Conservation (phyloP, 2,797 vertebrate genomes). For the Tapera naevia region DNA sequence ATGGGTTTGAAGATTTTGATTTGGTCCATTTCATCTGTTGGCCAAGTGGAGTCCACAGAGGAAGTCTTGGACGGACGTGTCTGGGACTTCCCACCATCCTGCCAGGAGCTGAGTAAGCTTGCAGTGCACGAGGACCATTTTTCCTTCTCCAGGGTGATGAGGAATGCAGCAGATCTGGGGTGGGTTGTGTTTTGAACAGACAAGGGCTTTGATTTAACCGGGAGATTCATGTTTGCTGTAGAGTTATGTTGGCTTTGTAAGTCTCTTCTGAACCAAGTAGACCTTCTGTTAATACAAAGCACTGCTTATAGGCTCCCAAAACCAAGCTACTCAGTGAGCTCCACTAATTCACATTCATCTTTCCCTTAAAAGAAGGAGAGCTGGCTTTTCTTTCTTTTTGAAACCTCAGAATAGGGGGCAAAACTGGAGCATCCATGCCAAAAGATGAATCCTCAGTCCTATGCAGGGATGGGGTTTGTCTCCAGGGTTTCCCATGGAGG, state of each 20-base stretch:
- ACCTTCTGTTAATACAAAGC: neutral
- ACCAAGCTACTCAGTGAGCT: neutral
- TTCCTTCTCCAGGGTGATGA: neutral
- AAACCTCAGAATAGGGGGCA: neutral
- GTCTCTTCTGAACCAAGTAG: neutral
- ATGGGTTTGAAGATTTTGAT: neutral
- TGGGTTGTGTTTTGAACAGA: neutral
- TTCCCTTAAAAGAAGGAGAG: neutral
- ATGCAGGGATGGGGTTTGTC: too few species aligned
- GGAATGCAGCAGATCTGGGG: neutral
- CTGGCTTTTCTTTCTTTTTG: neutral
- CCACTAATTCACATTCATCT: neutral
- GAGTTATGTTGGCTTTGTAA: neutral
- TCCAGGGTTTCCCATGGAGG: accelerated
- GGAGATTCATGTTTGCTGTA: neutral
- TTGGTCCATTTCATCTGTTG: neutral
- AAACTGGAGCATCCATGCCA: neutral
- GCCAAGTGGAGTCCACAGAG: too few species aligned
- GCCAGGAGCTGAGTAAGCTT: too few species aligned
- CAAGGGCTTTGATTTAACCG: neutral
- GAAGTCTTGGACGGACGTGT: accelerated
- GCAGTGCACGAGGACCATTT: neutral
- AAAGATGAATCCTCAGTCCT: neutral
- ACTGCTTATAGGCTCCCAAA: neutral
- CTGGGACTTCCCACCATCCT: neutral